Conservation (phyloP, 2,797 vertebrate species). For the Macropus fuliginosus region DNA sequence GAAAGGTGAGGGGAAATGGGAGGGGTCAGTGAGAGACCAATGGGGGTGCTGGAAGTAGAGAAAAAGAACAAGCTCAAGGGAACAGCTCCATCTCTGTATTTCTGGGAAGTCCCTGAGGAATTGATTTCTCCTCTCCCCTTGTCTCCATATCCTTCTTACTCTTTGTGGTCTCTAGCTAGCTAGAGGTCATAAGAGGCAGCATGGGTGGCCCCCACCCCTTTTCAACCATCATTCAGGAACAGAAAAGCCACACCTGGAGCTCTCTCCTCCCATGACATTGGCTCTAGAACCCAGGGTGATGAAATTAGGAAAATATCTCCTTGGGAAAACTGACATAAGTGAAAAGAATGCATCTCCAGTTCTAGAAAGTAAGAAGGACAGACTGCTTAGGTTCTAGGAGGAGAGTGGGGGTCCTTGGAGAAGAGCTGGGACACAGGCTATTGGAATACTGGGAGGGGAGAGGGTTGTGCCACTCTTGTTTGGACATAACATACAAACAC, state of each 20-base stretch:
- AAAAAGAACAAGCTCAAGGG: background rate
- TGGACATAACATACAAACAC: constrained; percentile 56
- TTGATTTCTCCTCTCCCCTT: background rate
- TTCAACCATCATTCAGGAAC: constrained; percentile 10
- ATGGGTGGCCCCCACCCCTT: constrained; percentile 6
- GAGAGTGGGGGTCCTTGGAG: background rate
- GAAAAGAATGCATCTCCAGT: constrained; percentile 27
- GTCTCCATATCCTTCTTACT: background rate
- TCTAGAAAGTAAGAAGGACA: background rate
- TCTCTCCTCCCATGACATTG: constrained; percentile 44
- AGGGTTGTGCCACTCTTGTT: constrained; percentile 46
- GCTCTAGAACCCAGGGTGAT: constrained; percentile 23
- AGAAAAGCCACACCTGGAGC: constrained; percentile 45
- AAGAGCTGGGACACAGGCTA: background rate
- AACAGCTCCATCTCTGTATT: background rate
- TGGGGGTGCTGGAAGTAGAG: background rate
- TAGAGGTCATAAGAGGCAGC: background rate
- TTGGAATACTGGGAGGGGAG: background rate
- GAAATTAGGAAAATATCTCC: constrained; percentile 53
- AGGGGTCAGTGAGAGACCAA: background rate
- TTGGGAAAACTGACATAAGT: constrained; percentile 8
- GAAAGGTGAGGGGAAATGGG: background rate
- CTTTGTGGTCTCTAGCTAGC: background rate
- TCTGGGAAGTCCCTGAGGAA: background rate
- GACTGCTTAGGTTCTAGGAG: background rate